Percentiles rank a stretch among this genome's conserved stretches.
These are phyloP conservation scores for Ctenopoma multispine DNA, from an alignment of 2,797 vertebrate species.

Conservation along the genomic window DNA sequence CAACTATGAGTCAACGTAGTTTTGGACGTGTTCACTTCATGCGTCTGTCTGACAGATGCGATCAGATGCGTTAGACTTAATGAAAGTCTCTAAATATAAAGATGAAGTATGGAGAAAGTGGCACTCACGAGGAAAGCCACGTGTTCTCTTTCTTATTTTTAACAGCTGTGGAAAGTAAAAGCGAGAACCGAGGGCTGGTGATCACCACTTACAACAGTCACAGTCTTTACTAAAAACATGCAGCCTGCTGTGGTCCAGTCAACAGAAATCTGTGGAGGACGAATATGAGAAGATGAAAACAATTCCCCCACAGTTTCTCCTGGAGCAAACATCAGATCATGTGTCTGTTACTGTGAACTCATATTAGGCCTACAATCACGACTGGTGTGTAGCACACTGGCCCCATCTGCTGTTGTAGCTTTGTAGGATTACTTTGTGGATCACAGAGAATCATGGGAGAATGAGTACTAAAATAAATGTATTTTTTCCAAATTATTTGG, in stretches of 20 bases:
- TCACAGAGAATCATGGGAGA: neutral
- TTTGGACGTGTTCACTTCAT: no score
- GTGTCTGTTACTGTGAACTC: neutral
- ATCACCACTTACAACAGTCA: neutral
- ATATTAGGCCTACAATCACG: no score
- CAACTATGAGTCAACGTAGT: no score
- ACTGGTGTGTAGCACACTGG: neutral
- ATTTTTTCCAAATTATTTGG: no score
- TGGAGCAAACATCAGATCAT: no score
- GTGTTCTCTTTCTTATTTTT: neutral
- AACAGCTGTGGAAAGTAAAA: neutral
- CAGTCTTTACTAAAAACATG: neutral
- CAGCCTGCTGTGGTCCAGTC: rapidly evolving
- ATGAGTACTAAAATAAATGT: no score
- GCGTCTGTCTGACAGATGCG: no score
- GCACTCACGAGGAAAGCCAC: neutral
- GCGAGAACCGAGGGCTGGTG: neutral
- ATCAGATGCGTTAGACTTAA: no score
- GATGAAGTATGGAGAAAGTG: neutral
- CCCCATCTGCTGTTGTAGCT: constrained; percentile 34
- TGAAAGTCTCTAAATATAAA: no score
- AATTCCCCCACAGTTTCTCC: neutral
- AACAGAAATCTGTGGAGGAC: neutral
- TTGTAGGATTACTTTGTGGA: neutral
- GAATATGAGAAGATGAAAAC: neutral